These are phyloP conservation scores for Diogma glabrata DNA, from an alignment of 2,888 invertebrate genomes.

Conservation along the genomic window DNA sequence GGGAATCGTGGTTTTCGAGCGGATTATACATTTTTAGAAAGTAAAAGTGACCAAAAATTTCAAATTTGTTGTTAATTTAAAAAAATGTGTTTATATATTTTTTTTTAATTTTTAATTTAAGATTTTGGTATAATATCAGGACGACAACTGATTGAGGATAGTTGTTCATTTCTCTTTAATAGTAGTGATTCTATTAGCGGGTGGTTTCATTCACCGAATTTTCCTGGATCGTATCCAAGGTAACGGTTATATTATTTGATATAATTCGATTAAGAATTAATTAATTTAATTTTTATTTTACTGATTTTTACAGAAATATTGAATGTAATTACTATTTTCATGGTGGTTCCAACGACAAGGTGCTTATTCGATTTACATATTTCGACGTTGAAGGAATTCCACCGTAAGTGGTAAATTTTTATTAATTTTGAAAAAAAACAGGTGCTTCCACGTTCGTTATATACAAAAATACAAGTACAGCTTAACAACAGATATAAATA, in stretches of 20 bases:
- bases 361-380: constrained; percentile 75
- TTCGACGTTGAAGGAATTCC: constrained; percentile 91
- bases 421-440: background rate
- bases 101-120: constrained; percentile 33
- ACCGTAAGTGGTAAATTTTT: constrained; percentile 56
- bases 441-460: constrained; percentile 10
- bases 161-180: constrained; percentile 82
- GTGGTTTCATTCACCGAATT: constrained; percentile 78
- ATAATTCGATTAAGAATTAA: too few species aligned
- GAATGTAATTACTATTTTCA: constrained; percentile 88
- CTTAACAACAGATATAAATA: too few species aligned
- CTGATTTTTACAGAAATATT: constrained; percentile 49
- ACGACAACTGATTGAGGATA: constrained; percentile 58
- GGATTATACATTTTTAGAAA: constrained; percentile 78
- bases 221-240: constrained; percentile 75
- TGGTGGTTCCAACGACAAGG: constrained; percentile 63
- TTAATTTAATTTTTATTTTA: background rate
- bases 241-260: constrained; percentile 5
- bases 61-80: background rate
- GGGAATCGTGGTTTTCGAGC: constrained; percentile 79
- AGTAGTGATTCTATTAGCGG: constrained; percentile 70
- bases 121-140: constrained; percentile 84
- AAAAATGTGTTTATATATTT: background rate
- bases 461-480: too few species aligned
- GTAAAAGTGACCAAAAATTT: constrained; percentile 43